phyloP scores from a whole-genome alignment of 1,140 invertebrate species.

The Drosophila cardini region DNA sequence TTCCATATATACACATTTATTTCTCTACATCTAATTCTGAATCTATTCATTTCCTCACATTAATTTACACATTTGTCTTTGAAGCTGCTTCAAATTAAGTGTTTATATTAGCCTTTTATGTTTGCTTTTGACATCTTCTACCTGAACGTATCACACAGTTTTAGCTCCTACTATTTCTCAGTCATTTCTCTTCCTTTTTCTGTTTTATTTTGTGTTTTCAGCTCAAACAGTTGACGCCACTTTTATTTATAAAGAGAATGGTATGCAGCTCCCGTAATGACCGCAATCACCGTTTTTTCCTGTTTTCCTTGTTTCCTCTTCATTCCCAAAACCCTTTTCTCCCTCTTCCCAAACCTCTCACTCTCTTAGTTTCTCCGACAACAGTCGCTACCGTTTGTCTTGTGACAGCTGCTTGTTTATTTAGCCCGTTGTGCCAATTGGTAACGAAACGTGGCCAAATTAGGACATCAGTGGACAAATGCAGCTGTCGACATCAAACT shows the following conservation, averaged over 20 bases:
- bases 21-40: too few species aligned
- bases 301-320: not conserved
- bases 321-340: too few species aligned
- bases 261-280: slow-evolving; percentile 44
- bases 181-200: not conserved
- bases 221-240: slow-evolving; percentile 29
- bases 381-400: not conserved
- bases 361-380: not conserved
- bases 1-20: too few species aligned
- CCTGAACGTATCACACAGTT: not conserved
- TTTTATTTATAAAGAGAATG: slow-evolving; percentile 26
- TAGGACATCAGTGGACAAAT: slow-evolving; percentile 61
- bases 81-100: too few species aligned
- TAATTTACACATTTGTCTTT: too few species aligned
- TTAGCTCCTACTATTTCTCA: not conserved
- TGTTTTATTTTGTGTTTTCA: slow-evolving; percentile 8
- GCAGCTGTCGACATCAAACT: slow-evolving; percentile 34
- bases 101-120: too few species aligned
- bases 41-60: too few species aligned
- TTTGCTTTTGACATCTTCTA: not conserved
- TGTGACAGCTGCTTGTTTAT: slow-evolving; percentile 53
- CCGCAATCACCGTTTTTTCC: slow-evolving; percentile 39
- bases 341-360: not conserved
- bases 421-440: slow-evolving; percentile 66
- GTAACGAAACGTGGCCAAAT: slow-evolving; percentile 71